Base-by-base conservation (phyloP, 2,113 vertebrate genomes). In the Agapornis roseicollis region DNA sequence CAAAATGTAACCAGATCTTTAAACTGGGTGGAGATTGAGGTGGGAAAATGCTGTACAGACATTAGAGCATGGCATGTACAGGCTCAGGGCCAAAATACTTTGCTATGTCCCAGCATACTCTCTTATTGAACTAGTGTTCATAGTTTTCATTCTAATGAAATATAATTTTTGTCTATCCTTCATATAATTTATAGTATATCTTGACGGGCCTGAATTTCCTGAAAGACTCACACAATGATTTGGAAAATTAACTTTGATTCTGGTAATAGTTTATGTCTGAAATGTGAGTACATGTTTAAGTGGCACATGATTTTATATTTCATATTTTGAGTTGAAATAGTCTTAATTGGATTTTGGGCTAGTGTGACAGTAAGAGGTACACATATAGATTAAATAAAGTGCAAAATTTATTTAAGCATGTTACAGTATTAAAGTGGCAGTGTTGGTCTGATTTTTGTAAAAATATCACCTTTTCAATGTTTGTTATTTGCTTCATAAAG, bases 1-100 rank as follows among this genome's bases (percentile, higher is more conserved):
- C 88, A 97, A 96, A 96, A 96, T 91, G 60, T 84, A 71, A 90
- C 86, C 42, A 56, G 14, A 58, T 91, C 85, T 97, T 97, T 97
- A 93, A 96, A 93, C 47, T 53, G 39, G 53, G 89, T 81, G 80
- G 73, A 79, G 33, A 78, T 10, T 28, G 53, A 61, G 68, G 55
- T 1, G 47, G 52, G 53, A 88, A 96, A 92, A 91, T 46, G 39
- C 31, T 61, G 22, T 60, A 58, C n/a, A 77, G 86, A 91, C 41
- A 97, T 96, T 87, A 93, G 19, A 95, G 46, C 42, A 60, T 9
- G 25, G 31, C 80, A 81, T 31, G 29, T 82, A 94, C 28, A 85
- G 29, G 61, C n/a, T n/a, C 11, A 70, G 3, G 13, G 37, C 25
- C 74, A 88, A 93, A 94, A 87, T 61, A 63, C 14, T 93, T 95